Evolutionary conservation across 2,888 invertebrate genomes (phyloP), one percentile per base, ranked within the genome.

Genomic region (Nebria salina): DNA sequence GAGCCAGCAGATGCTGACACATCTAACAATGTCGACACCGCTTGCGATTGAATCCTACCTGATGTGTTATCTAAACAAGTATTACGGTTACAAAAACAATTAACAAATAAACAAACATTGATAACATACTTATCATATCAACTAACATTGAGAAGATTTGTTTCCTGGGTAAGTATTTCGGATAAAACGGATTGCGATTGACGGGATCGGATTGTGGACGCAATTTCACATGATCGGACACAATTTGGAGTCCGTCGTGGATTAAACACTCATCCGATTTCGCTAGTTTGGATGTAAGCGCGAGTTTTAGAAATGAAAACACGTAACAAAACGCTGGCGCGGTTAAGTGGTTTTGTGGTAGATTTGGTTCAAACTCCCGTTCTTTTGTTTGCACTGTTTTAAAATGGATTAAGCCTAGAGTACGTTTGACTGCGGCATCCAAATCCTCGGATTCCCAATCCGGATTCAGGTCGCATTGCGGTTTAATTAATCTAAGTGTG

Each of bases 271-370:
- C 91, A 86, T 91, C 92, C 82, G 89, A 90, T 82, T 89, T 89
- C 26, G 90, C 90, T 42, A 87, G 85, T 76, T 87, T 86, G 0
- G 90, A 89, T 8, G 90, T 85, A 70, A 93, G 85, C 84, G 93
- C 92, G 78, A 91, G 90, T 85, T 93, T 93, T 4, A 98, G 88
- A 84, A 97, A 91, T 13, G 95, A 94, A 88, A 97, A 97, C 11
- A 93, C 91, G 86, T 95, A 98, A 85, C 95, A 94, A 89, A 97
- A 96, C 0, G 94, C 94, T 1, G 96, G 94, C 0, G 94, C 94
- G 0, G 92, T 91, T 84, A 95, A 91, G 85, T 90, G 88, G 84
- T 87, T 87, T 83, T 85, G 81, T 43, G 88, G 82, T 2, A 84
- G 82, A 0, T 84, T 83, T 5, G 84, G 82, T 9, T 84, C 83